phyloP scores from a whole-genome alignment of 2,888 invertebrate genomes.

The Erpobdella octoculata region DNA sequence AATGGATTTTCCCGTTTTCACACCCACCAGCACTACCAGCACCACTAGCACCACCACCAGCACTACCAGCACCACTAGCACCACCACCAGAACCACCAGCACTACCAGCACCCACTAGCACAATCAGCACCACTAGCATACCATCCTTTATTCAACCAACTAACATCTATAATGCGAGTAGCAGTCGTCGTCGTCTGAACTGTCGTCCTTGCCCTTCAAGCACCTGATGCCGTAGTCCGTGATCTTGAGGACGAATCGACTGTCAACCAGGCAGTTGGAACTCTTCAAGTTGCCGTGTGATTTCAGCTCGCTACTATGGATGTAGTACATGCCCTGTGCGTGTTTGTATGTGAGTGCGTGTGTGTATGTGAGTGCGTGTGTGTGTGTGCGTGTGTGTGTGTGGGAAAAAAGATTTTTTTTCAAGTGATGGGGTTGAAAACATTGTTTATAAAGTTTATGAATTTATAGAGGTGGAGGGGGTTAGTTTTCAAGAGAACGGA shows the following conservation, averaged over 20 bases:
- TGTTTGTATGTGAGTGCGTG: too few relatives aligned
- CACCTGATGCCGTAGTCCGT: constrained; percentile 88
- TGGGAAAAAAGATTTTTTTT: background rate
- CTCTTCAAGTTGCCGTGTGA: constrained; percentile 91
- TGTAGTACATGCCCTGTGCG: constrained; percentile 89
- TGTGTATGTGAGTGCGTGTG: too few relatives aligned
- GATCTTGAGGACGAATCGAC: constrained; percentile 88
- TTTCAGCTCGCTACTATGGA: constrained; percentile 79
- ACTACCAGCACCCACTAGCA: background rate
- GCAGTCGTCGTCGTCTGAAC: constrained; percentile 42
- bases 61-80: constrained; percentile 12
- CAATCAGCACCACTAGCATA: too few relatives aligned
- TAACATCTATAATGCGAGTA: constrained; percentile 46
- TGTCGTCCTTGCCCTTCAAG: constrained; percentile 56
- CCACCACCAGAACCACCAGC: background rate
- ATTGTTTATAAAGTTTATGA: background rate
- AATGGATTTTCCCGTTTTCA: background rate
- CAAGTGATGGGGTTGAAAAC: background rate
- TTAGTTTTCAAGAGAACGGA: background rate
- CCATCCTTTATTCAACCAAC: too few relatives aligned
- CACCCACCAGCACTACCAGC: background rate
- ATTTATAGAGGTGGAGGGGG: background rate
- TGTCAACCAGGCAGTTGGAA: constrained; percentile 94
- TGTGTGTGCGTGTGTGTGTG: too few relatives aligned
- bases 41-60: constrained; percentile 10